phyloP scores from a whole-genome alignment of 2,888 invertebrate genomes.

The Orchesella flavescens region DNA sequence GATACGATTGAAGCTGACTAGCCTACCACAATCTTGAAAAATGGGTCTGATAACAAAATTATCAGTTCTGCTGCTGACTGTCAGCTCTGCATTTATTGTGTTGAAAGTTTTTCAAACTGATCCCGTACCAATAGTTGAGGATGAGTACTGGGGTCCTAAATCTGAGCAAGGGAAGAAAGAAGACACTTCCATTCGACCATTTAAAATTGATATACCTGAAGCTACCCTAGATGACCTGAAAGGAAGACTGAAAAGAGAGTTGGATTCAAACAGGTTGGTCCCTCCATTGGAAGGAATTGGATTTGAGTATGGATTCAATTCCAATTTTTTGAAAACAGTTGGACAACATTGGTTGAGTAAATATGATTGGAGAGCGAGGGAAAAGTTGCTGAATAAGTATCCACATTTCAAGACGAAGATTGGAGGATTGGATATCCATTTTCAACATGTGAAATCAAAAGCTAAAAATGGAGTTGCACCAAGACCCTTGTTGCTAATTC shows the following conservation, averaged over 20 bases:
- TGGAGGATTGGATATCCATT: conserved; percentile 85
- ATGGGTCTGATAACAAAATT: conserved; percentile 33
- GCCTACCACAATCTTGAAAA: not conserved
- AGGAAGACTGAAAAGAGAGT: conserved; percentile 79
- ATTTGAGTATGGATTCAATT: conserved; percentile 89
- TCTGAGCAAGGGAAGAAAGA: conserved; percentile 74
- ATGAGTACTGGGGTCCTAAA: conserved; percentile 68
- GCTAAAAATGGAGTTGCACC: conserved; percentile 44
- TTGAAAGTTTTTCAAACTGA: not conserved
- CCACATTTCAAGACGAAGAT: conserved; percentile 85
- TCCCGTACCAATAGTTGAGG: conserved; percentile 46
- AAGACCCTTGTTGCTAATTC: conserved; percentile 66
- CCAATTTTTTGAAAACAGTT: conserved; percentile 80
- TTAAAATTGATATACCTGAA: conserved; percentile 79
- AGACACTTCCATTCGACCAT: conserved; percentile 78
- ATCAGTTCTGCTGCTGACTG: not conserved
- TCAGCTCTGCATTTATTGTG: not conserved
- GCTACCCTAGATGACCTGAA: conserved; percentile 77
- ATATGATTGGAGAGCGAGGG: conserved; percentile 83
- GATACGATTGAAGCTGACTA: too few species aligned
- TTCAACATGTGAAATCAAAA: conserved; percentile 79
- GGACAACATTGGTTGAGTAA: conserved; percentile 84
- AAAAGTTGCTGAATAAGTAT: conserved; percentile 82
- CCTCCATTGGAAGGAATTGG: conserved; percentile 76
- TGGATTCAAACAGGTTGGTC: conserved; percentile 71